phyloP scores from a whole-genome alignment of 2,113 vertebrate species.

The Ctenomys sociabilis region DNA sequence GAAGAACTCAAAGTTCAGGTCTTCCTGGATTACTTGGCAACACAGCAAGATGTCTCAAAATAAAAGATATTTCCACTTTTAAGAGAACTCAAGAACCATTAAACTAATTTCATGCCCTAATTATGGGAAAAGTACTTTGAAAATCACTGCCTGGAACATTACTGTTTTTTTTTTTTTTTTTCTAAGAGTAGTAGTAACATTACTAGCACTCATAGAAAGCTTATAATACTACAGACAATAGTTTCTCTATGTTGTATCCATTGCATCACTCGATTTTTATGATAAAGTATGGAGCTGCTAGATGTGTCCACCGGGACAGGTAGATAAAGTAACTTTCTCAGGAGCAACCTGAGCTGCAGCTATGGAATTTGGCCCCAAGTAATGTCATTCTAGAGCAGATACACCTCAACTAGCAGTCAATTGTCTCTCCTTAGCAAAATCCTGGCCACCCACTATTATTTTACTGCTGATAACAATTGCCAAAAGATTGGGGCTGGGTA shows the following conservation, averaged over 20 bases:
- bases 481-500: rapidly evolving
- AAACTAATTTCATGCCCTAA: neutral
- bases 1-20: neutral
- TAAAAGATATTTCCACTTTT: neutral
- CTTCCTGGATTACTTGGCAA: neutral
- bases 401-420: neutral
- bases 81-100: neutral
- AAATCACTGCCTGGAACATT: neutral
- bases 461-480: neutral
- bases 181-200: neutral
- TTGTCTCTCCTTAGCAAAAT: neutral
- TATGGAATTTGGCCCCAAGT: too few species aligned
- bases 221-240: neutral
- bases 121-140: neutral
- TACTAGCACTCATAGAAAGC: neutral
- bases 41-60: neutral
- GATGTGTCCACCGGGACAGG: neutral
- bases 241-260: neutral
- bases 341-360: too few species aligned
- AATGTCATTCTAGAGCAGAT: neutral
- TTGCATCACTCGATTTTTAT: neutral
- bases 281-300: neutral
- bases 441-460: neutral
- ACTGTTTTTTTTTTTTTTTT: neutral
- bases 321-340: neutral